phyloP scores from a whole-genome alignment of 2,113 vertebrate genomes.

The Oryzias celebensis region DNA sequence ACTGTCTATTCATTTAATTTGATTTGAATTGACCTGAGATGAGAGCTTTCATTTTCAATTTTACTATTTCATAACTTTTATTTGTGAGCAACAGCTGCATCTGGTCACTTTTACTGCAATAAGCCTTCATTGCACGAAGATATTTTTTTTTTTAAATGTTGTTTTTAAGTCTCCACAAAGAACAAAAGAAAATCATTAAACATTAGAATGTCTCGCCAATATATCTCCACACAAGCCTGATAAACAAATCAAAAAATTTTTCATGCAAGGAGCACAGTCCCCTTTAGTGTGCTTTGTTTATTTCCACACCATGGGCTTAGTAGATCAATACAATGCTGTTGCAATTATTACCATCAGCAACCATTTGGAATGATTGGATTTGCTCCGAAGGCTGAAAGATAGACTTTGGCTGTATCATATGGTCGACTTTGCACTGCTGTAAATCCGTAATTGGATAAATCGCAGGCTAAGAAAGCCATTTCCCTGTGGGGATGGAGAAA shows the following conservation, averaged over 20 bases:
- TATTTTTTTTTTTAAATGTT: too few relatives aligned
- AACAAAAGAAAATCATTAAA: constrained; percentile 38
- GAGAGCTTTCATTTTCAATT: too few relatives aligned
- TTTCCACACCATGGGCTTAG: constrained; percentile 52
- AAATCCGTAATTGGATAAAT: constrained; percentile 76
- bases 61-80: too few relatives aligned
- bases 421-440: constrained; percentile 65
- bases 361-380: constrained; percentile 73
- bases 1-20: too few relatives aligned
- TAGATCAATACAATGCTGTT: constrained; percentile 68
- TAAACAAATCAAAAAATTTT: constrained; percentile 52
- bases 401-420: constrained; percentile 65
- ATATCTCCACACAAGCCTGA: constrained; percentile 43
- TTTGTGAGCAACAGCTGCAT: too few relatives aligned
- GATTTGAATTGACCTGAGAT: too few relatives aligned
- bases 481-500: constrained; percentile 51
- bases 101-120: too few relatives aligned
- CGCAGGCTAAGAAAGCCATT: constrained; percentile 59
- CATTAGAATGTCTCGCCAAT: constrained; percentile 37
- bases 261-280: constrained; percentile 30
- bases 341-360: constrained; percentile 74
- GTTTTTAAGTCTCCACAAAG: constrained; percentile 13
- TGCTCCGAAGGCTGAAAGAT: constrained; percentile 68
- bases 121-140: too few relatives aligned
- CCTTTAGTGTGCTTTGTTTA: constrained; percentile 45